phyloP scores from a whole-genome alignment of 37 sponge, comb jelly and placozoan species.

The Agelas oroides region DNA sequence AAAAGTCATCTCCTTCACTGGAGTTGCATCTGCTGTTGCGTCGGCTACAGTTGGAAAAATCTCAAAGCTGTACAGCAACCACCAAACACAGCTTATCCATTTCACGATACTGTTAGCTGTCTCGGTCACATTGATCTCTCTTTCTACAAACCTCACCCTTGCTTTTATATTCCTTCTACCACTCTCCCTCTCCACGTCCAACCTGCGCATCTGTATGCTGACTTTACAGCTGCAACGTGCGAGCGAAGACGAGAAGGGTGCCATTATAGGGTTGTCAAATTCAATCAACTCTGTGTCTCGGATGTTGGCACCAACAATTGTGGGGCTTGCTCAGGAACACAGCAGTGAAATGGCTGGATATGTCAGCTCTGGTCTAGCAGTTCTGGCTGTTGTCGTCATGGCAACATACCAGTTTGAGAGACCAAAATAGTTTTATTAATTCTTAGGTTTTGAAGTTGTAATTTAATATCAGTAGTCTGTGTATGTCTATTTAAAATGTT shows the following conservation, averaged over 20 bases:
- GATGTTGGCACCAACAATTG: conserved; percentile 66
- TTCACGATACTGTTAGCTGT: conserved; percentile 33
- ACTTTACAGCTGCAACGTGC: conserved; percentile 46
- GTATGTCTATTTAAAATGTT: no score
- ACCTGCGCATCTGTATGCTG: conserved; percentile 55
- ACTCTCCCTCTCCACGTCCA: conserved; percentile 64
- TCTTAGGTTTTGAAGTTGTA: no score
- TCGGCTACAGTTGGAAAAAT: conserved; percentile 50
- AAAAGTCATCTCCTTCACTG: conserved; percentile 71
- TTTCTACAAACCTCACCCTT: conserved; percentile 38
- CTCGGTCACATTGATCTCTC: conserved; percentile 25
- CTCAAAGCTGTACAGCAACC: conserved; percentile 49
- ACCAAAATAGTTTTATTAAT: no score
- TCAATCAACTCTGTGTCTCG: conserved; percentile 70
- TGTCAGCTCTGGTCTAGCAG: conserved; percentile 24
- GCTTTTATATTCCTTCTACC: conserved; percentile 51
- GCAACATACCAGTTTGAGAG: no score
- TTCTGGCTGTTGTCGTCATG: conserved; percentile 20
- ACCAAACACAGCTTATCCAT: conserved; percentile 43
- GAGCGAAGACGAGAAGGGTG: conserved; percentile 67
- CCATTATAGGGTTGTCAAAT: conserved; percentile 71
- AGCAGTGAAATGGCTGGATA: conserved; percentile 39
- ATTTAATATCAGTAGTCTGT: no score
- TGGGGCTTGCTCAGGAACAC: conserved; percentile 65
- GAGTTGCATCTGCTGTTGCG: conserved; percentile 37